These are phyloP conservation scores for Bilobella aurantiaca DNA, from an alignment of 1,140 invertebrate genomes.

Conservation along the genomic window DNA sequence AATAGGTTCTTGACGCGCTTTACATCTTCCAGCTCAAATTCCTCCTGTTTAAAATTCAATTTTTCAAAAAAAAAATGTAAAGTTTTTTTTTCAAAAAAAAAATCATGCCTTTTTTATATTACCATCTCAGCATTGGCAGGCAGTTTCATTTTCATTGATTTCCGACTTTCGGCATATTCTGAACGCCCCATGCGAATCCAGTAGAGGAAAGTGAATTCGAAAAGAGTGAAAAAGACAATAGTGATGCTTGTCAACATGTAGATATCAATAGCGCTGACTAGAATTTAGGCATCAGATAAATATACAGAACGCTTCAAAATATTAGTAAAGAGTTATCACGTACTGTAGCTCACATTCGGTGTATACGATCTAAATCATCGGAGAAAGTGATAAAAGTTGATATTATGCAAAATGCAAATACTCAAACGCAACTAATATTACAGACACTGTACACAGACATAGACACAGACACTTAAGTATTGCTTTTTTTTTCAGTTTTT, in stretches of 20 bases:
- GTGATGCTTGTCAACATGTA: background rate
- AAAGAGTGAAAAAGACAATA: background rate
- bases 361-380: no score
- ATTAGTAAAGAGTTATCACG: no score
- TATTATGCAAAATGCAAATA: no score
- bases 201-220: background rate
- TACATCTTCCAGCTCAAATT: background rate
- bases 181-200: background rate
- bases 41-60: background rate
- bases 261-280: background rate
- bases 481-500: no score
- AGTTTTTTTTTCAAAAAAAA: no score
- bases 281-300: no score
- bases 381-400: no score
- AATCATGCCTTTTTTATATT: background rate
- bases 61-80: background rate
- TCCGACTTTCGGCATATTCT: background rate
- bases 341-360: no score
- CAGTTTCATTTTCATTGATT: background rate
- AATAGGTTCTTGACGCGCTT: background rate
- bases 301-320: no score
- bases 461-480: no score
- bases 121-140: background rate
- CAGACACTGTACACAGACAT: no score
- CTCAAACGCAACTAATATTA: no score